Conservation (phyloP, 1,140 invertebrate genomes). For the Leptinotarsa undecemlineata region DNA sequence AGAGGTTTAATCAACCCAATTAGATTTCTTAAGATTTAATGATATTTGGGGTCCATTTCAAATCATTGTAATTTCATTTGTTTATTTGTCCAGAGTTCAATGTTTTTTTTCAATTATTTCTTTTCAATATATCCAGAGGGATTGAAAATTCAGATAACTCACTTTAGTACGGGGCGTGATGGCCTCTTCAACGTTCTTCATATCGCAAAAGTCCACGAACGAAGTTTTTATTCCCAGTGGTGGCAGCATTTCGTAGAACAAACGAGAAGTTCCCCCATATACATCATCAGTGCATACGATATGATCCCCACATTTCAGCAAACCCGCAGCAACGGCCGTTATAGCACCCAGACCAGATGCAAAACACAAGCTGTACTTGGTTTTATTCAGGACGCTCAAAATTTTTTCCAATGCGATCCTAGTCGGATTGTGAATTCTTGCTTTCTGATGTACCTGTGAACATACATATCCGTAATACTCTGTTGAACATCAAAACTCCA, state of each 20-base stretch:
- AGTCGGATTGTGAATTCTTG: constrained; percentile 93
- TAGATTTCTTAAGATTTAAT: no score
- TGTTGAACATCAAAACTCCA: no score
- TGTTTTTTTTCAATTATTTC: neutral
- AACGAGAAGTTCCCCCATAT: constrained; percentile 89
- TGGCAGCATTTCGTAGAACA: constrained; percentile 63
- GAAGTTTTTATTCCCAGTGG: constrained; percentile 73
- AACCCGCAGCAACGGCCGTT: constrained; percentile 67
- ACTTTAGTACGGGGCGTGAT: constrained; percentile 87
- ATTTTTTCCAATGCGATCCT: constrained; percentile 86
- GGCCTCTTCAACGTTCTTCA: constrained; percentile 68
- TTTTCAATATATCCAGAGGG: neutral
- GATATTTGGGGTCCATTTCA: no score
- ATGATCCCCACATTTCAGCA: constrained; percentile 87
- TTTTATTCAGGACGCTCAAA: constrained; percentile 87
- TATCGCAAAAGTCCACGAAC: constrained; percentile 80
- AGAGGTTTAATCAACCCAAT: no score
- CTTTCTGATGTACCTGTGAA: no score
- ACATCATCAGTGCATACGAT: constrained; percentile 90
- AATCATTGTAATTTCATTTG: neutral
- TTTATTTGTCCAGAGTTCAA: no score
- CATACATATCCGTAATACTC: no score
- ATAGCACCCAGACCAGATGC: constrained; percentile 89
- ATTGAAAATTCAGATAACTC: constrained; percentile 23
- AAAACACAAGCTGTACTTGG: constrained; percentile 83